Evolutionary conservation across 2,113 vertebrate genomes (phyloP), one percentile per base, ranked within the genome.

Genomic region (Hystrix brachyura): DNA sequence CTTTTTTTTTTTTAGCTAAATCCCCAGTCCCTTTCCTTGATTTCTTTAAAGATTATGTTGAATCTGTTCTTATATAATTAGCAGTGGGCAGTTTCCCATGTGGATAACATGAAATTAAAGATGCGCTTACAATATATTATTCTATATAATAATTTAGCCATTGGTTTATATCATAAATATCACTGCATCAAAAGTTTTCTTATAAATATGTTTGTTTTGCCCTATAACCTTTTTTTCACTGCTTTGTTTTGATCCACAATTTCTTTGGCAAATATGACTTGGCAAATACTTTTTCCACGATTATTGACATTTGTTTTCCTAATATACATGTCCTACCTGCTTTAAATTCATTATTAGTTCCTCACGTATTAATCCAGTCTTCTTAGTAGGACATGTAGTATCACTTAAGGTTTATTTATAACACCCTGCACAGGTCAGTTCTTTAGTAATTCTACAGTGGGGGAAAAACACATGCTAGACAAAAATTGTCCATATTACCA

Each of bases 351-450:
- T 62, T 25, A 76, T 79, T 81, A n/a, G 76, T 62, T 87, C 57
- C 19, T 51, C 23, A 76, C 15, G 13, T 71, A 62, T 13, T 90
- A 76, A 84, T 55, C 14, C 9, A 79, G 67, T 62, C 18, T 18
- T 62, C 72, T 19, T 51, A 53, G 11, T 3, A n/a, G 3, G 12
- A 9, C 7, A 32, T 46, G 43, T 0, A 21, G 0, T 46, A 53
- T 38, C 21, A 64, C 69, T 57, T 17, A 87, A 38, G 8, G 51
- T 59, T 69, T 10, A 1, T n/a, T 74, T 57, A 12, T 55, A 67
- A 51, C 25, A 59, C 1, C 25, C 0, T 51, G 79, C 48, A 46
- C 2, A 62, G 17, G 5, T 23, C 0, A 1, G 0, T 0, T 34
- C 1, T 72, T 48, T 4, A 29, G 1, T 19, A 12, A 12, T 29